Evolutionary conservation across 2,113 vertebrate species (phyloP), one percentile per base, ranked within the genome.

Genomic region (Tachuris rubrigastra): DNA sequence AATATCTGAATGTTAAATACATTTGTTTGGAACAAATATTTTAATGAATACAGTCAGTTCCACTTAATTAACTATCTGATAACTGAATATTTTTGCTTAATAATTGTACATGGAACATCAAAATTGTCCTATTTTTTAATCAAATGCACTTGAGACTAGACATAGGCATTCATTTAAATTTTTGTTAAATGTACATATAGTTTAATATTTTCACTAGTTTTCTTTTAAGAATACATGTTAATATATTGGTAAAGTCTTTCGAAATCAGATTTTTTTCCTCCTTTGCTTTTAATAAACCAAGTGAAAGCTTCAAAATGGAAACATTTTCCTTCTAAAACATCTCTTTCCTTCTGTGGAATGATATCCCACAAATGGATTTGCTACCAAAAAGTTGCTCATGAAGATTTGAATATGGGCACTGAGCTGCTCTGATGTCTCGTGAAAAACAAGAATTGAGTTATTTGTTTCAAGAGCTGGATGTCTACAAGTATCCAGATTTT

Each of bases 1-100:
- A 99, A 99, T 99, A 99, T 98, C 98, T 99, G 99, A 99, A 99
- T 99, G 98, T 99, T 99, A 99, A 99, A 99, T 99, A 99, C 99
- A 98, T 99, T 99, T 99, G 99, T 98, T 99, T 98, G 98, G 98
- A 98, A 98, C 98, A 98, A 99, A 99, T 98, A 98, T 99, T 99
- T 98, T 98, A 98, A 98, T 98, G 97, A 98, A 98, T 98, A 98
- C 98, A 98, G 97, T 97, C 98, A 98, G 98, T 98, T 98, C 98
- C 98, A 98, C 98, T 99, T 98, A 98, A 99, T 99, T 99, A 98
- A 98, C 98, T 98, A 98, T 98, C 98, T 98, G 98, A 99, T 99
- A 98, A 98, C 98, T 98, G 98, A 98, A 98, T 98, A 98, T 98
- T 98, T 98, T 98, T 99, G 97, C 98, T 98, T 98, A 98, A 97